Conservation (phyloP, 2,888 invertebrate species). For the Brenthis daphne region DNA sequence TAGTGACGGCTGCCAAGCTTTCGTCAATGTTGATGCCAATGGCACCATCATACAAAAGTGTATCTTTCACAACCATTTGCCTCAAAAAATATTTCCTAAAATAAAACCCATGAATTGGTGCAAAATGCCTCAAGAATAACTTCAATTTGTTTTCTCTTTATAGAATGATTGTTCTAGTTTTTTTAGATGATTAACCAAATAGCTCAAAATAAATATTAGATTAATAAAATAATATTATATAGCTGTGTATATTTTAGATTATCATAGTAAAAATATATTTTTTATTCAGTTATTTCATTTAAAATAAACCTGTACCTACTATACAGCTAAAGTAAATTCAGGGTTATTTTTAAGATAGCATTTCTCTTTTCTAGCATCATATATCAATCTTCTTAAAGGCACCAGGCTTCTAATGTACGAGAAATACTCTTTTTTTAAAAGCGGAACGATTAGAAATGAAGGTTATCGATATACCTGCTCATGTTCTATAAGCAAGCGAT, state of each 20-base stretch:
- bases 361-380: conserved; percentile 32
- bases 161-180: neutral
- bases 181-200: neutral
- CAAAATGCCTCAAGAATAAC: neutral
- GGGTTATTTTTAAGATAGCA: neutral
- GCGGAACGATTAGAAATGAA: conserved; percentile 42
- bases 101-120: conserved; percentile 12
- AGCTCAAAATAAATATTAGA: no score
- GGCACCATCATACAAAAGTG: conserved; percentile 7
- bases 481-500: conserved; percentile 40
- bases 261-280: conserved; percentile 4
- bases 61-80: conserved; percentile 6
- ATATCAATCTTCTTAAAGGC: conserved; percentile 40
- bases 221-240: neutral
- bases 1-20: conserved; percentile 3
- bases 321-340: no score
- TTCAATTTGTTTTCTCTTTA: neutral
- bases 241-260: neutral
- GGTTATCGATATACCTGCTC: conserved; percentile 54
- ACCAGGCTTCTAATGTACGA: conserved; percentile 46
- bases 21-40: conserved; percentile 5
- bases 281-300: no score
- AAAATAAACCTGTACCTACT: no score
- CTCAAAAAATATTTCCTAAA: neutral
- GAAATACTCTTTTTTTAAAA: conserved; percentile 49